Evolutionary conservation across 1,140 invertebrate genomes (phyloP).

Genomic region (Trigoniulus corallinus): DNA sequence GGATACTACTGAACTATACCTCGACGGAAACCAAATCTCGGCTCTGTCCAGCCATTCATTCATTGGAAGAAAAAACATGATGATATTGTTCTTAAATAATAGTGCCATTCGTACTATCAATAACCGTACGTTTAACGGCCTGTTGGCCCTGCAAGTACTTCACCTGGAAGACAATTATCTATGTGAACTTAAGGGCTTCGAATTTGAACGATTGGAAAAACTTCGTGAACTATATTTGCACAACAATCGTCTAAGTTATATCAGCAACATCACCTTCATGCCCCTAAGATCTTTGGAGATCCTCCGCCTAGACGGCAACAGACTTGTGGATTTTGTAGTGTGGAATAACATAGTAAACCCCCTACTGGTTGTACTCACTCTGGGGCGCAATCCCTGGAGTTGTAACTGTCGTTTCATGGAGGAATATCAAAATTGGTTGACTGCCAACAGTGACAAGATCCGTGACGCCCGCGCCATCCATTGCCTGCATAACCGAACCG

Average conservation of each 20-base stretch:
- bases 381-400: conserved; percentile 70
- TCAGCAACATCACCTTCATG: conserved; percentile 62
- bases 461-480: conserved; percentile 34
- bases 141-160: conserved; percentile 58
- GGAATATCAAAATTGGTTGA: conserved; percentile 63
- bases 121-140: conserved; percentile 79
- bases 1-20: conserved; percentile 80
- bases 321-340: conserved; percentile 56
- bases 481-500: conserved; percentile 42
- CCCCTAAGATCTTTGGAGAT: conserved; percentile 59
- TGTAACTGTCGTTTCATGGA: conserved; percentile 79
- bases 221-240: conserved; percentile 71
- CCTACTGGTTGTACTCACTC: conserved; percentile 46
- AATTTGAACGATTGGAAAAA: conserved; percentile 67
- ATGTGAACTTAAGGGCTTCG: conserved; percentile 60
- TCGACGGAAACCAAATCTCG: conserved; percentile 73
- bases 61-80: conserved; percentile 78
- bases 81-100: conserved; percentile 64
- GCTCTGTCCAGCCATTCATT: conserved; percentile 74
- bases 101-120: conserved; percentile 70
- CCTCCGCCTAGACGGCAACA: conserved; percentile 67
- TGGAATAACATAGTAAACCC: conserved; percentile 62
- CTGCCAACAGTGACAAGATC: conserved; percentile 43
- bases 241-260: conserved; percentile 59
- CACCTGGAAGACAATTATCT: conserved; percentile 74